phyloP scores from a whole-genome alignment of 1,140 invertebrate species.

The Lepidostoma basale region DNA sequence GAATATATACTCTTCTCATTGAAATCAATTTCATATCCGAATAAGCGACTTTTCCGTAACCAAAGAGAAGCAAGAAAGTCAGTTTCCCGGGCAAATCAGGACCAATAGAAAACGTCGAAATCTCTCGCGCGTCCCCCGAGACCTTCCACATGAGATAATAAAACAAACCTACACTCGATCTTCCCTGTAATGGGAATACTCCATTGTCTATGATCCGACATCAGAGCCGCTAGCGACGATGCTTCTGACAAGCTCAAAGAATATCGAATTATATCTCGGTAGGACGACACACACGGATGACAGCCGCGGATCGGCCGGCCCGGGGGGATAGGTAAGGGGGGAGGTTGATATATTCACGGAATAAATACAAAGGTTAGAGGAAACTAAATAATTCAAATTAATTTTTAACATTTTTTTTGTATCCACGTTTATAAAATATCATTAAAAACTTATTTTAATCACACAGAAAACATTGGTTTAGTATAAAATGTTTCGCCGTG shows the following conservation, averaged over 20 bases:
- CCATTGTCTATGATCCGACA: constrained; percentile 22
- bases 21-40: too few species aligned
- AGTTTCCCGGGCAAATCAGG: constrained; percentile 3
- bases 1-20: too few species aligned
- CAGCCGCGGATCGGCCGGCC: background rate
- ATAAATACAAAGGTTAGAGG: too few species aligned
- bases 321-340: too few species aligned
- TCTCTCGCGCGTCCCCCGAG: background rate
- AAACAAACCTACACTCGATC: constrained; percentile 14
- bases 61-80: background rate
- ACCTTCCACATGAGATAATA: constrained; percentile 9
- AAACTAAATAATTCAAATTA: too few species aligned
- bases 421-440: too few species aligned
- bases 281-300: background rate
- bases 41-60: background rate
- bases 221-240: constrained; percentile 3
- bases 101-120: background rate
- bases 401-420: too few species aligned
- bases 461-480: too few species aligned
- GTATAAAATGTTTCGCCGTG: too few species aligned
- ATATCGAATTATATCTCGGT: constrained; percentile 17
- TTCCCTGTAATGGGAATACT: constrained; percentile 2
- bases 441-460: too few species aligned
- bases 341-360: too few species aligned
- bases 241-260: constrained; percentile 6